These are phyloP conservation scores for Rutilus rutilus DNA, from an alignment of 2,113 vertebrate species.

Conservation along the genomic window DNA sequence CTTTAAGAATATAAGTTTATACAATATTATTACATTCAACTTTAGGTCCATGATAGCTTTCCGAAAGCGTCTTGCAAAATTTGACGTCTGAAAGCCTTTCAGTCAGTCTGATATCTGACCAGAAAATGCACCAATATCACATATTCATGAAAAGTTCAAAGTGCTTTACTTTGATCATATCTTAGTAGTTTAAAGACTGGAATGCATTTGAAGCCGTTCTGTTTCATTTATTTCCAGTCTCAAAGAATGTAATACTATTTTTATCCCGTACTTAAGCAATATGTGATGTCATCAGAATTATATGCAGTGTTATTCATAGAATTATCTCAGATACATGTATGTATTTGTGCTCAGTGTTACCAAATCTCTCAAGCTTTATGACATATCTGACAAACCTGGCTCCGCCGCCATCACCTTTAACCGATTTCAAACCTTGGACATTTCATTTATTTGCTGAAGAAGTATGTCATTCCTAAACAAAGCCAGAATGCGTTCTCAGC, in stretches of 20 bases:
- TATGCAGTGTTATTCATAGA: slow-evolving; percentile 35
- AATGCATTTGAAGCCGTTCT: not conserved
- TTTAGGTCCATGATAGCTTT: not conserved
- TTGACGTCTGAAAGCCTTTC: no score
- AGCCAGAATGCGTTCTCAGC: not conserved
- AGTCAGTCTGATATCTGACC: slow-evolving; percentile 20
- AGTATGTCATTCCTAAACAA: not conserved
- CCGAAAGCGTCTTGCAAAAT: no score
- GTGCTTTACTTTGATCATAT: slow-evolving; percentile 39
- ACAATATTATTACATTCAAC: not conserved
- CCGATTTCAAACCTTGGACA: not conserved
- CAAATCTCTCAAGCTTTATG: slow-evolving; percentile 55
- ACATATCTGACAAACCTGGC: slow-evolving; percentile 20
- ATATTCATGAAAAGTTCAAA: slow-evolving; percentile 37
- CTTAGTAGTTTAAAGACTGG: slow-evolving; percentile 25
- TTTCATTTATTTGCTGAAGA: not conserved
- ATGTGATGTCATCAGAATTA: slow-evolving; percentile 22
- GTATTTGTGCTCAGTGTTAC: slow-evolving; percentile 70
- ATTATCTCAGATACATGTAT: slow-evolving; percentile 51
- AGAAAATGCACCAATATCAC: not conserved
- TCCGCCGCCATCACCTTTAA: not conserved
- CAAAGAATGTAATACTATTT: slow-evolving; percentile 31
- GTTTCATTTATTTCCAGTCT: slow-evolving; percentile 15
- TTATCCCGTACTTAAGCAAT: slow-evolving; percentile 49
- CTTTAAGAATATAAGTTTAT: not conserved